Conservation (phyloP, 2,888 invertebrate genomes). For the Itoplectis maculator region DNA sequence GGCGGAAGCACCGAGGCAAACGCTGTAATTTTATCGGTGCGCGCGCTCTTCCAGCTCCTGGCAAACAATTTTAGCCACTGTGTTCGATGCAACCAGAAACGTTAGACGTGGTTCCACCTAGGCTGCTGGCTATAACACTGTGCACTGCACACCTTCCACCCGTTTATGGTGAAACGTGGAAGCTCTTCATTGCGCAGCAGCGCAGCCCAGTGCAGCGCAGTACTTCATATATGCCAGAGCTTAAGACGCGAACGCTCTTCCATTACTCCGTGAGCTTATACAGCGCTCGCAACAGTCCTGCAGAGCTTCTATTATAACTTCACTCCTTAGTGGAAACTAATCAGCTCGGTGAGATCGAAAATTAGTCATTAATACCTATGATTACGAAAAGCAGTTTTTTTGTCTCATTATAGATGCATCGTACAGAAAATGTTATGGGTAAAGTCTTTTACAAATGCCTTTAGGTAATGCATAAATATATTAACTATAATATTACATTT, state of each 20-base stretch:
- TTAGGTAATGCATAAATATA: too few relatives aligned
- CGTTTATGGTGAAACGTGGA: constrained; percentile 56
- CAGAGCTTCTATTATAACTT: constrained; percentile 8
- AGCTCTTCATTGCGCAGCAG: constrained; percentile 32
- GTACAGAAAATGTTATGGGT: too few relatives aligned
- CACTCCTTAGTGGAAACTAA: not conserved
- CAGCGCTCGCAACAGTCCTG: not conserved
- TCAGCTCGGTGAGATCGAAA: not conserved
- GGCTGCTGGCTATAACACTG: not conserved
- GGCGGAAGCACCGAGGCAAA: constrained; percentile 54
- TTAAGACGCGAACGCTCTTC: constrained; percentile 43
- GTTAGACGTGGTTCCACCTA: constrained; percentile 23
- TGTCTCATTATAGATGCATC: not conserved
- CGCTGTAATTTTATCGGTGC: constrained; percentile 66
- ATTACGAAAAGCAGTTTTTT: not conserved
- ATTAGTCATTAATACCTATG: not conserved
- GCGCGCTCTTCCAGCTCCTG: constrained; percentile 40
- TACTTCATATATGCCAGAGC: constrained; percentile 47
- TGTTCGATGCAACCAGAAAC: constrained; percentile 55
- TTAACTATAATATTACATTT: too few relatives aligned
- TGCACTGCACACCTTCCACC: constrained; percentile 34
- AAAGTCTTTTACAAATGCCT: too few relatives aligned
- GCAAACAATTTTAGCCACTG: constrained; percentile 58
- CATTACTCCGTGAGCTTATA: constrained; percentile 41
- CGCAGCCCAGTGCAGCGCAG: constrained; percentile 34